phyloP scores from a whole-genome alignment of 2,888 invertebrate species.

The Eumerus sabulonum region DNA sequence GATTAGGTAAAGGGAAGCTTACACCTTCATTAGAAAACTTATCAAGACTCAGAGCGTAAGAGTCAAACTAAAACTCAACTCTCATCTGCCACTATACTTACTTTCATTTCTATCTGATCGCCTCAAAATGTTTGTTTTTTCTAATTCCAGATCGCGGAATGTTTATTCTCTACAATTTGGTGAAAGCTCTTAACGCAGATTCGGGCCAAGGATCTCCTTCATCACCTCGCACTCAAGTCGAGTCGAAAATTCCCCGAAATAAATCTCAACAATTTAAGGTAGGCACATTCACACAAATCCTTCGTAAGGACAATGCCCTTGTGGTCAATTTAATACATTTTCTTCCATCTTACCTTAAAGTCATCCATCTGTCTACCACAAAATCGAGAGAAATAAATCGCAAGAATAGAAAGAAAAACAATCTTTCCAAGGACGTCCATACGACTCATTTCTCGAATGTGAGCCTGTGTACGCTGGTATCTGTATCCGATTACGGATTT shows the following conservation, averaged over 20 bases:
- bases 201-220: background rate
- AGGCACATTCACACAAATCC: background rate
- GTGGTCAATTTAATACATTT: background rate
- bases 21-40: too few species aligned
- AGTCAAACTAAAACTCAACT: too few species aligned
- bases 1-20: too few species aligned
- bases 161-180: conserved; percentile 46
- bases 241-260: conserved; percentile 4
- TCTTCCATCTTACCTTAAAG: conserved; percentile 4
- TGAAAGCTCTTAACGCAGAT: conserved; percentile 23
- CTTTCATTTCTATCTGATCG: conserved; percentile 30
- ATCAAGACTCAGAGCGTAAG: too few species aligned
- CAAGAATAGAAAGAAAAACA: conserved; percentile 39
- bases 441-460: conserved; percentile 26
- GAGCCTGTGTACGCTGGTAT: background rate
- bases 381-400: conserved; percentile 23
- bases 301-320: background rate
- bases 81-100: too few species aligned
- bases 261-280: conserved; percentile 35
- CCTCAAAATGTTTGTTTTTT: too few species aligned
- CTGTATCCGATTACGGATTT: conserved; percentile 17
- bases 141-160: conserved; percentile 46
- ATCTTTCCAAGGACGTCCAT: conserved; percentile 39
- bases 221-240: background rate
- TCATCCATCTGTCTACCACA: conserved; percentile 16